Evolutionary conservation across 2,797 vertebrate species (phyloP), one percentile per base, ranked within the genome.

Genomic region (Muraenolepis orangiensis): DNA sequence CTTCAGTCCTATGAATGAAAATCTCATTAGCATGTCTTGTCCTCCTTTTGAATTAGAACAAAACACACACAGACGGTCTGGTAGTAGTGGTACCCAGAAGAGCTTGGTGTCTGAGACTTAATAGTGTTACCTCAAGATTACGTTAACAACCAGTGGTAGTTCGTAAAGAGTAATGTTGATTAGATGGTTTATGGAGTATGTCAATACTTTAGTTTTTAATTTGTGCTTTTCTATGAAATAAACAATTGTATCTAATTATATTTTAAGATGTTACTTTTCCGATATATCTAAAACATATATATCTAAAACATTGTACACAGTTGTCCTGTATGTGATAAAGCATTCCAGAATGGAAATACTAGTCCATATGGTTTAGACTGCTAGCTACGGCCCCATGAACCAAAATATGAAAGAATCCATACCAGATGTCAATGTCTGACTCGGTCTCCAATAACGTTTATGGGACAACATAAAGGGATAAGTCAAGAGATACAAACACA

Each of bases 301-400:
- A 57, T n/a, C 7, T 1, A n/a, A 23, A 10, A 57, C 51, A 57
- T n/a, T n/a, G 51, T 23, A 23, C n/a, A 57, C 51, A 57, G 51
- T 57, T 8, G 51, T 57, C 20, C 51, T 57, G 51, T 23, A 23
- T 57, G 51, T 57, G 83, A 84, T n/a, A 74, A 18, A 51, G 46
- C 75, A 80, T 76, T 86, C 82, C 87, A 80, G 80, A 72, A 77
- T 84, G 85, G 85, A 87, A 83, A 68, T 74, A 83, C 31, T 74
- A 79, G 74, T 86, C 85, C 90, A 90, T 83, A 89, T 87, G 86
- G 89, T 30, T 51, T 20, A 16, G 67, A 81, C 79, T 83, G 81
- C 82, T 74, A 81, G 79, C 84, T 87, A 89, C 86, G 81, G 74
- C 81, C 75, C 67, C 71, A 82, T 75, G 68, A 82, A 83, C 71